Base-by-base conservation (phyloP, 1,140 invertebrate species). In the Centruroides vittatus region DNA sequence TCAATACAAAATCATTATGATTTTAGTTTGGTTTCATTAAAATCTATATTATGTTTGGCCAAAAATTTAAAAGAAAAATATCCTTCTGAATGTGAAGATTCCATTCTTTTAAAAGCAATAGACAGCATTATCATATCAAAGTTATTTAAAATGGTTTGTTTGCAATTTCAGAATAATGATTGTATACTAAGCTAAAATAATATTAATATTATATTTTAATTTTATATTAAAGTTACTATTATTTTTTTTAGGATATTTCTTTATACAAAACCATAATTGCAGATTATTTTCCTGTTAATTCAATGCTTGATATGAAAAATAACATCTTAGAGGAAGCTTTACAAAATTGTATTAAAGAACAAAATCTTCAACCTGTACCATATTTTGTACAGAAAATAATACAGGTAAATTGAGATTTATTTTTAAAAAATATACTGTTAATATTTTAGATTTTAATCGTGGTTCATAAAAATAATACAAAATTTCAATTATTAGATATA, bases 61-160 rank as follows among this genome's bases (percentile, higher is more conserved):
- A 76, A 74, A 47, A 77, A 65, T 57, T 63, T 74, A 34, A 69
- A 78, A 72, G 63, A 76, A 50, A 77, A 77, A 69, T 76, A 77
- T 65, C 76, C 76, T 34, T 70, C 77, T n/a, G 75, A 77, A 68
- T 69, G 75, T 67, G 77, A 78, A 68, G 76, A 76, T 57, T 73
- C 78, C 54, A 64, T 78, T 36, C 74, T 78, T 70, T 67, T 78
- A 59, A 69, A 76, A n/a, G 78, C 77, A 50, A 77, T 78, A 62
- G 76, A 76, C 65, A 76, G 78, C 66, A 76, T 78, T 36, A 78
- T 78, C 66, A 66, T 78, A 51, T 76, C 77, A 48, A 78, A 78
- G 61, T 78, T 78, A 67, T 70, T 78, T 60, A 73, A 71, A 52
- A 75, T 78, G 63, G 41, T 41, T 6, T 6, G 8, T 41, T 6